Evolutionary conservation across 2,797 vertebrate genomes (phyloP).

Genomic region (Poeciliopsis gracilis): DNA sequence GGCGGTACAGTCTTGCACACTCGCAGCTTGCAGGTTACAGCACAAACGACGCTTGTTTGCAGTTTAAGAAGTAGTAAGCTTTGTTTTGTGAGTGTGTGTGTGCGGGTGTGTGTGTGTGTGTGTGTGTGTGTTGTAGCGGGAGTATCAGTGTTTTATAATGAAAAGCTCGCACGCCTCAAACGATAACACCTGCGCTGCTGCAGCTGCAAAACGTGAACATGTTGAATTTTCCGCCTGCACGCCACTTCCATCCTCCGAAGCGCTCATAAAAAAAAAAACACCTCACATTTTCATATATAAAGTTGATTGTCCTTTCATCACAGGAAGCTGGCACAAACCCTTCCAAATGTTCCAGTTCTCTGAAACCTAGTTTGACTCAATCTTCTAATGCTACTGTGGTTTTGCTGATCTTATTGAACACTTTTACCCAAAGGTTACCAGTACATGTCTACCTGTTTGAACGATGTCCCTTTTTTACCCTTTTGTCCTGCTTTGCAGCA

Average conservation of each 20-base stretch:
- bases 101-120: no score
- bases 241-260: not conserved
- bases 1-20: not conserved
- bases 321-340: conserved; percentile 18
- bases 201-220: conserved; percentile 13
- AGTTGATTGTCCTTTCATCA: not conserved
- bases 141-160: conserved; percentile 44
- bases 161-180: conserved; percentile 16
- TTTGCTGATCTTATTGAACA: not conserved
- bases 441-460: not conserved
- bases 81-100: conserved; percentile 2
- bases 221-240: not conserved
- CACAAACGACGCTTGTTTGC: not conserved
- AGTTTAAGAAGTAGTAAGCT: not conserved
- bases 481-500: not conserved
- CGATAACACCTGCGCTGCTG: conserved; percentile 18
- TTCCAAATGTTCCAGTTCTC: conserved; percentile 9
- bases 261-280: not conserved
- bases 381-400: conserved; percentile 4
- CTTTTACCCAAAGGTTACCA: not conserved
- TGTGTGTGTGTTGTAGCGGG: conserved; percentile 5
- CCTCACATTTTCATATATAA: not conserved
- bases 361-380: conserved; percentile 6
- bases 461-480: not conserved
- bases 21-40: not conserved